Conservation (phyloP, 2,113 vertebrate species). For the Lanius collurio region DNA sequence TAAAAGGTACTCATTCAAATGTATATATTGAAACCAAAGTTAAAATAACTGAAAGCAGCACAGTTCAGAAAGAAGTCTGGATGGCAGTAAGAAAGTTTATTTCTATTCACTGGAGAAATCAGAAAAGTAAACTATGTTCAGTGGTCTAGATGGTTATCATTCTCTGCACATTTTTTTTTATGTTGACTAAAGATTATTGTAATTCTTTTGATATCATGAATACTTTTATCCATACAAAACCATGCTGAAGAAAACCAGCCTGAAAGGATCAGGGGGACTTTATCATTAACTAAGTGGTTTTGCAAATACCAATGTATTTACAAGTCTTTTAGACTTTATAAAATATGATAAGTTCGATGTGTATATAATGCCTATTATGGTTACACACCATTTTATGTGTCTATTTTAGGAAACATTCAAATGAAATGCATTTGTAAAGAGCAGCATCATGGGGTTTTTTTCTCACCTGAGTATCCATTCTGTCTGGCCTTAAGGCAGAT, state of each 20-base stretch:
- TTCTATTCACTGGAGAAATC: neutral
- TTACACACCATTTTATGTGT: neutral
- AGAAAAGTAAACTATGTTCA: neutral
- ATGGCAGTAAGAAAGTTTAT: neutral
- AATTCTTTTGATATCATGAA: neutral
- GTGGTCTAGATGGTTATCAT: neutral
- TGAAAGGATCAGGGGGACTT: neutral
- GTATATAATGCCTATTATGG: neutral
- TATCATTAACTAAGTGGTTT: neutral
- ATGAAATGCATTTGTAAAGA: neutral
- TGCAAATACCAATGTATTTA: neutral
- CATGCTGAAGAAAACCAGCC: neutral
- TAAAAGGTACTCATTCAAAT: neutral
- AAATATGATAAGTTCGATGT: neutral
- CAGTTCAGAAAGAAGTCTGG: neutral
- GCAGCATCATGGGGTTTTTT: neutral
- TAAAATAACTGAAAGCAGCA: neutral
- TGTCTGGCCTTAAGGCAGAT: neutral
- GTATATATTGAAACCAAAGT: neutral
- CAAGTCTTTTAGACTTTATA: neutral
- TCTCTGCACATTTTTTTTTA: neutral
- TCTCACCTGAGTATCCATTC: neutral
- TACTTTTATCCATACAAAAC: neutral
- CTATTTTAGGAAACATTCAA: neutral
- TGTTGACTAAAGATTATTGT: neutral